Percentiles rank a stretch among this genome's conserved stretches.
Conservation (phyloP, 2,888 invertebrate genomes). For the Lacanobia wlatinum region DNA sequence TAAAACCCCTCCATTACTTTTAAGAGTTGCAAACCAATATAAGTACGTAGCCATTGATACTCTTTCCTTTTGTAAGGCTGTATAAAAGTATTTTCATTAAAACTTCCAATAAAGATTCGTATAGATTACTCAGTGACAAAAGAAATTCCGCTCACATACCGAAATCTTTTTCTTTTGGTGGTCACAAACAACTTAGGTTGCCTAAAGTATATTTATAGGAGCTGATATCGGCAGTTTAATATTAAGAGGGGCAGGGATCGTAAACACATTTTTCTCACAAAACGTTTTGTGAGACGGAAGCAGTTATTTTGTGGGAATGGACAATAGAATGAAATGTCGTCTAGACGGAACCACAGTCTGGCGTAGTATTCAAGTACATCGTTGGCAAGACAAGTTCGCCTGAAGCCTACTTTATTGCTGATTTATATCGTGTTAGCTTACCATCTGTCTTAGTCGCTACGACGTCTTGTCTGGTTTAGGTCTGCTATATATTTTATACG, state of each 20-base stretch:
- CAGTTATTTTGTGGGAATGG: constrained; percentile 29
- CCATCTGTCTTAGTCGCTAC: constrained; percentile 40
- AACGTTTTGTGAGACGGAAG: constrained; percentile 28
- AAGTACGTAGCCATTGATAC: constrained; percentile 8
- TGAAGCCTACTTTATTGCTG: constrained; percentile 44
- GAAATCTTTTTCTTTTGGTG: constrained; percentile 46
- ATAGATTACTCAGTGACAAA: constrained; percentile 49
- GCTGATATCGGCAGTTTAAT: constrained; percentile 41
- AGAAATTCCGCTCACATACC: constrained; percentile 41
- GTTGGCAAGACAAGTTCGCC: constrained; percentile 18
- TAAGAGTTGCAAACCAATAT: constrained; percentile 24
- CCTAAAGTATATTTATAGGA: constrained; percentile 43
- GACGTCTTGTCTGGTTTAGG: constrained; percentile 3
- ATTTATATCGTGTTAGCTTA: constrained; percentile 48
- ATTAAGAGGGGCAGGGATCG: constrained; percentile 28
- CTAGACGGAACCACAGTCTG: constrained; percentile 43
- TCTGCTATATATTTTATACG: constrained; percentile 13
- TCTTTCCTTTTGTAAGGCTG: constrained; percentile 28
- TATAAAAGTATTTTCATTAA: constrained; percentile 60
- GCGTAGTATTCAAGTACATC: constrained; percentile 20
- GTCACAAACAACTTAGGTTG: constrained; percentile 38
- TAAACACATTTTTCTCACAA: constrained; percentile 43
- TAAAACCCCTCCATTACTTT: constrained; percentile 22
- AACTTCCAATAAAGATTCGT: constrained; percentile 40
- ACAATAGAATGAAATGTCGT: constrained; percentile 37